Base-by-base conservation (phyloP, 2,113 vertebrate genomes). In the Kobus ellipsiprymnus region DNA sequence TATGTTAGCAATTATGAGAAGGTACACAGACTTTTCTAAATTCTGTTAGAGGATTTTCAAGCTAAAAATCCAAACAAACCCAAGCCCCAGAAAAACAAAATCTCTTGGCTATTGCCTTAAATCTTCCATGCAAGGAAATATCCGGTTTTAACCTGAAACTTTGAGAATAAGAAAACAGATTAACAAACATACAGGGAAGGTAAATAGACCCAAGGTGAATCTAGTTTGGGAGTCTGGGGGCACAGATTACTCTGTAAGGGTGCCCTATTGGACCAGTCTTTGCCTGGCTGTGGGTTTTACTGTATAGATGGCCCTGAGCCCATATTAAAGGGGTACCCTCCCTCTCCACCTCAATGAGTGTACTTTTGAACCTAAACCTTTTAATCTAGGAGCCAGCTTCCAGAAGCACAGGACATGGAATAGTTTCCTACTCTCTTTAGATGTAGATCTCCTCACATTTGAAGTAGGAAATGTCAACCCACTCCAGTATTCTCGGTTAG, bases 1-100 rank as follows among this genome's bases (percentile, higher is more conserved):
- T 93, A 30, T 57, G 12, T 54, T 91, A 90, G 88, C 29, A 86
- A 23, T 81, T 84, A 57, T 60, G 44, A 87, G 40, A 90, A 92
- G 14, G 50, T 29, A 17, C 7, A 91, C n/a, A 84, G 33, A 30
- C 25, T 77, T 57, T 48, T 71, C 10, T 23, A 67, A 94, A 46
- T 52, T 93, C 21, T 91, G 91, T 59, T 64, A 87, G 57, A 48
- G 16, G 10, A 80, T 46, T 91, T 25, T 83, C 36, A 55, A 78
- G 16, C 9, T 52, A 64, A 60, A 16, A 62, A 64, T 29, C 15
- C 10, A 62, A 21, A 17, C 21, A 48, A 89, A 40, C 17, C 11
- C 2, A 54, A 78, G 87, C 30, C 4, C 52, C 3, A 17, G 4
- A 33, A 55, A 50, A 90, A 27, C 2, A 46, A 86, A 67, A 44